These are phyloP conservation scores for Neodontobutis hainanensis DNA, from an alignment of 2,113 vertebrate species.

Conservation along the genomic window DNA sequence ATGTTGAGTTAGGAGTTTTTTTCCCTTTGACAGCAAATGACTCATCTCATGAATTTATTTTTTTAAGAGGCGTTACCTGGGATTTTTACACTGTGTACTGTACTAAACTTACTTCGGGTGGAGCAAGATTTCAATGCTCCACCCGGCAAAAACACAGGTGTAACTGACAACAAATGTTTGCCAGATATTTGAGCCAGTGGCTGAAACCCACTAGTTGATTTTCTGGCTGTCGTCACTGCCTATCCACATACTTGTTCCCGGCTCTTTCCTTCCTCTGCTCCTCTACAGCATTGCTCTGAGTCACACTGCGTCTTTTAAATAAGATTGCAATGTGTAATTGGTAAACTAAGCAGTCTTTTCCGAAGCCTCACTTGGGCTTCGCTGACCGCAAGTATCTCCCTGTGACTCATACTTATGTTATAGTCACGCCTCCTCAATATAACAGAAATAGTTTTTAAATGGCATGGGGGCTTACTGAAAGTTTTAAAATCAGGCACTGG, in stretches of 20 bases:
- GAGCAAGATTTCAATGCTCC: conserved; percentile 18
- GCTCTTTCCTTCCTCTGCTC: not conserved
- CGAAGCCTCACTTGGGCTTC: too few species aligned
- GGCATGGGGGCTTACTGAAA: too few species aligned
- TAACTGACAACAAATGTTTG: not conserved
- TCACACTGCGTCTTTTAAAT: conserved; percentile 55
- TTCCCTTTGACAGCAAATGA: not conserved
- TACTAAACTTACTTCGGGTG: conserved; percentile 1
- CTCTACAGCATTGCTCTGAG: conserved; percentile 53
- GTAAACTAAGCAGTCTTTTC: conserved; percentile 31
- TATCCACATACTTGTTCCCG: not conserved
- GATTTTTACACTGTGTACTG: not conserved
- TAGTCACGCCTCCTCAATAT: too few species aligned
- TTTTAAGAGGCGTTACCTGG: not conserved
- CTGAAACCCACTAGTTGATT: conserved; percentile 32
- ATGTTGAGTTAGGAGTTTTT: not conserved
- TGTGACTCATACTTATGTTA: not conserved
- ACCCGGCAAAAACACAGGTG: conserved; percentile 1
- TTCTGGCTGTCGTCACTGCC: conserved; percentile 18
- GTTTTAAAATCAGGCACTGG: too few species aligned
- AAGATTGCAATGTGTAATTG: conserved; percentile 43
- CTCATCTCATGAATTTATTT: not conserved
- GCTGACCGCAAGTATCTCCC: conserved; percentile 1
- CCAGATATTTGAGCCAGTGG: not conserved
- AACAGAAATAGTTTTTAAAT: not conserved